Percentiles rank a stretch among this genome's conserved stretches.
Conservation (phyloP, 2,113 vertebrate genomes). For the Chlamydotis undulata region DNA sequence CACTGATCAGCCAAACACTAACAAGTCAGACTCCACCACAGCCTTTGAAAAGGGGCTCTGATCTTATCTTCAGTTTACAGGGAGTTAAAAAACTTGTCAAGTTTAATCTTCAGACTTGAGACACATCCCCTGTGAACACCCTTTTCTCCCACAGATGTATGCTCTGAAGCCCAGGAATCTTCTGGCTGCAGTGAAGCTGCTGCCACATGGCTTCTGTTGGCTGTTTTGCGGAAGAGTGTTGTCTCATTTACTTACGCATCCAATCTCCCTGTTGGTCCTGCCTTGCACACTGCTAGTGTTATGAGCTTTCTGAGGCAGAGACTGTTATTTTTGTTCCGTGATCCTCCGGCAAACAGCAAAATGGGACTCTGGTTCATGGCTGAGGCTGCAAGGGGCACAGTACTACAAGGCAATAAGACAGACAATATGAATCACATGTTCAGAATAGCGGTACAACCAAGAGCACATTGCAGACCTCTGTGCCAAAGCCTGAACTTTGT, state of each 20-base stretch:
- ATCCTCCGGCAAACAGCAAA: not conserved
- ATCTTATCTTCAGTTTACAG: not conserved
- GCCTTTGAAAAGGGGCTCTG: not conserved
- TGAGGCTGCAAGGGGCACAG: not conserved
- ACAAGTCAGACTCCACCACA: not conserved
- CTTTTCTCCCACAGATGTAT: not conserved
- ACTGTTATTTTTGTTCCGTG: not conserved
- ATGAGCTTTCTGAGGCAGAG: not conserved
- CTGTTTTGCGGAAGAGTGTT: too few relatives aligned
- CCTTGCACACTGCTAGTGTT: not conserved
- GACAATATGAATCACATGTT: not conserved
- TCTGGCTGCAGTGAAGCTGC: not conserved
- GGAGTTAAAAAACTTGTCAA: not conserved
- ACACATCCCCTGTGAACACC: not conserved
- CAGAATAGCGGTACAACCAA: not conserved
- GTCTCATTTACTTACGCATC: not conserved
- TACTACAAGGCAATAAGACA: not conserved
- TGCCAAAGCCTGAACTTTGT: not conserved
- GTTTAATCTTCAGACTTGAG: not conserved
- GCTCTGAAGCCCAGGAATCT: not conserved
- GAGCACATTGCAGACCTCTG: not conserved
- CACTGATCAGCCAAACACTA: not conserved
- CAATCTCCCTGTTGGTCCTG: not conserved
- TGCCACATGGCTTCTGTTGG: not conserved
- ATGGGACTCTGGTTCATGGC: too few relatives aligned